phyloP scores from a whole-genome alignment of 2,888 invertebrate genomes.

The Eupsilia transversa region DNA sequence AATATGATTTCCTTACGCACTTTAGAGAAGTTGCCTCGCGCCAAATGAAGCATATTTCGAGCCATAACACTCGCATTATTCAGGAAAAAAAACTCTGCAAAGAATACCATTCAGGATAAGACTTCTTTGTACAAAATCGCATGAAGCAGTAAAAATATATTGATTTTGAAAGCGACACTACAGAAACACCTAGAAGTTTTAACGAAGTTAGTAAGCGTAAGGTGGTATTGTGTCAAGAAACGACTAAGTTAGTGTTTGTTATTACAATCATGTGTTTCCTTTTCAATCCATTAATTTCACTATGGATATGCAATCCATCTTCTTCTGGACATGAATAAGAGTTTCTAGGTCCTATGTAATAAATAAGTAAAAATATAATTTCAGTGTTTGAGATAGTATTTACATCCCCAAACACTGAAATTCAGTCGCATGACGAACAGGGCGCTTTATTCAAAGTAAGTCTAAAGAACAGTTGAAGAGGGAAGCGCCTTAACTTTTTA shows the following conservation, averaged over 20 bases:
- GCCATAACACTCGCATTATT: slow-evolving; percentile 89
- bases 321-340: not conserved
- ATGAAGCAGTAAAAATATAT: not conserved
- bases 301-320: not conserved
- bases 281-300: not conserved
- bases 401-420: not conserved
- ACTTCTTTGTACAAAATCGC: slow-evolving; percentile 17
- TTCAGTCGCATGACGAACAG: slow-evolving; percentile 69
- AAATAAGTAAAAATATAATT: not conserved
- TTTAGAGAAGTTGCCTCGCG: slow-evolving; percentile 85
- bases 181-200: not conserved
- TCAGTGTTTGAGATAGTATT: not conserved
- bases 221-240: not conserved
- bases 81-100: slow-evolving; percentile 75
- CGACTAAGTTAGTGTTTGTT: not conserved
- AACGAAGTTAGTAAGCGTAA: not conserved
- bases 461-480: slow-evolving; percentile 84
- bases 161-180: not conserved
- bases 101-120: slow-evolving; percentile 58
- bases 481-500: slow-evolving; percentile 88
- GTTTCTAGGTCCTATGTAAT: too few relatives aligned
- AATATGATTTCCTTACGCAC: slow-evolving; percentile 89
- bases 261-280: not conserved
- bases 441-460: slow-evolving; percentile 84
- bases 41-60: slow-evolving; percentile 90